A percentile compares a stretch with the other conserved stretches of the same genome.
Conservation (phyloP, 2,797 vertebrate genomes). For the Graptemys geographica region DNA sequence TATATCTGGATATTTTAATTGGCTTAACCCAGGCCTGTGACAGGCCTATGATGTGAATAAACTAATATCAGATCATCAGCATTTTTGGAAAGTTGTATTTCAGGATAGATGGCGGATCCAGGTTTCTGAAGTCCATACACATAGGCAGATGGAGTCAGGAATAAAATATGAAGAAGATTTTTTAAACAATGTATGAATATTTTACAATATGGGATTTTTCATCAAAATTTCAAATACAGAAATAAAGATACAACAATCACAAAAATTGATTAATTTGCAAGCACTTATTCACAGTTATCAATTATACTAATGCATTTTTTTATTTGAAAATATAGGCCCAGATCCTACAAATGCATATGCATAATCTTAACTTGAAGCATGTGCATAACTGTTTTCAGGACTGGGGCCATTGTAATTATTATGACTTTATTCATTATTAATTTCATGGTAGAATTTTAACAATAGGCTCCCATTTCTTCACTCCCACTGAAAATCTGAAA, state of each 20-base stretch:
- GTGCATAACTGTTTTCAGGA: neutral
- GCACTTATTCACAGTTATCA: neutral
- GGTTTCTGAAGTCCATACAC: neutral
- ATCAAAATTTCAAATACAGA: neutral
- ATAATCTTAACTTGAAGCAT: neutral
- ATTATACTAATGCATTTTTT: neutral
- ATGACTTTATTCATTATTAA: neutral
- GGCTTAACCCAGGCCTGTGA: neutral
- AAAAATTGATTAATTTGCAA: neutral
- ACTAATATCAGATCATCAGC: neutral
- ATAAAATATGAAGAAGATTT: neutral
- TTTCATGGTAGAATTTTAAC: neutral
- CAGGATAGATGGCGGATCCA: neutral
- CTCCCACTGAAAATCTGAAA: neutral
- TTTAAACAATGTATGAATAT: neutral
- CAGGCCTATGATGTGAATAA: neutral
- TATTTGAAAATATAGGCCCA: neutral
- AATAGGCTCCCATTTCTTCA: conserved; percentile 20
- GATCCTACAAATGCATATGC: neutral
- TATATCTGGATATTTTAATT: neutral
- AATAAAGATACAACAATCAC: neutral
- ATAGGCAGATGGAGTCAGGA: neutral
- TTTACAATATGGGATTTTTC: neutral
- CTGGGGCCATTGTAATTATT: neutral
- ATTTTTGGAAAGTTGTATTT: neutral